Conservation (phyloP, 1,140 invertebrate genomes). For the Apolygus lucorum region DNA sequence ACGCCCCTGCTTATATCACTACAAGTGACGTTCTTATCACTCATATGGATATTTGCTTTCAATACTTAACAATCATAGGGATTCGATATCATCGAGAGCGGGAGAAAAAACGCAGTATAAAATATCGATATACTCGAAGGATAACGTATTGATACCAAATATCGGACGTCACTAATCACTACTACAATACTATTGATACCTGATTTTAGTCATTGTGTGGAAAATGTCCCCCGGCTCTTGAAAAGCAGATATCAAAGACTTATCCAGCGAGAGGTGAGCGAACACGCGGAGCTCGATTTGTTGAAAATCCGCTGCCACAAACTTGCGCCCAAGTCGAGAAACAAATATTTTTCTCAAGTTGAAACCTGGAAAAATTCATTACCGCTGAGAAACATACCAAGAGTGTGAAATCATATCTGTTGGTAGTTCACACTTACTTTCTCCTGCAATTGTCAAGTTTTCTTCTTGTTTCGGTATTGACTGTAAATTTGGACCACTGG, state of each 20-base stretch:
- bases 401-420: no score
- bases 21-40: no score
- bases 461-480: conserved; percentile 44
- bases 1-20: no score
- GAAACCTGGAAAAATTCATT: conserved; percentile 12
- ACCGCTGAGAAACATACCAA: background rate
- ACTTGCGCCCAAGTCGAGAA: conserved; percentile 36
- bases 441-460: background rate
- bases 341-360: conserved; percentile 40
- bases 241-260: conserved; percentile 40
- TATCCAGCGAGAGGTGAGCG: conserved; percentile 45
- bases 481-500: conserved; percentile 50
- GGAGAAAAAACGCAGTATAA: no score
- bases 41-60: no score
- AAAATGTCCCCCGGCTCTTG: conserved; percentile 43
- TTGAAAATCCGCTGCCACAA: conserved; percentile 47
- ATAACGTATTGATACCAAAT: no score
- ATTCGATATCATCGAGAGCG: no score
- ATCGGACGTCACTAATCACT: no score
- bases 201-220: conserved; percentile 42
- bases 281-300: conserved; percentile 51
- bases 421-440: background rate
- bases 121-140: no score
- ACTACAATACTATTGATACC: conserved; percentile 41
- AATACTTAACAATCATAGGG: no score